Evolutionary conservation across 2,888 invertebrate genomes (phyloP).

Genomic region (Pachycephus smyrnensis): DNA sequence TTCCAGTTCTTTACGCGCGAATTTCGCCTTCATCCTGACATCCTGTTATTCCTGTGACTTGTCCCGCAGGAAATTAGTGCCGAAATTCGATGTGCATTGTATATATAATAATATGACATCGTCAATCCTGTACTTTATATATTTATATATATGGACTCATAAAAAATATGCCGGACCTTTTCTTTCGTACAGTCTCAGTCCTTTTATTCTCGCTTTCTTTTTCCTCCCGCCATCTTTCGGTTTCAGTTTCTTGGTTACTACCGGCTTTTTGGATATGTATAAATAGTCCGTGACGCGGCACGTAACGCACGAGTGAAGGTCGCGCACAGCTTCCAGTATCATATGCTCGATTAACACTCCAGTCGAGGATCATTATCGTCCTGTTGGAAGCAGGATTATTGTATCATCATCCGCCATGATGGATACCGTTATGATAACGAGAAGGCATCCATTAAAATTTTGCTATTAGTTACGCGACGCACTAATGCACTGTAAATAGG

Average conservation of each 20-base stretch:
- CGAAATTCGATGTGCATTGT: too few relatives aligned
- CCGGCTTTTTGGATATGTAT: conserved; percentile 36
- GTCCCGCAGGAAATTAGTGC: too few relatives aligned
- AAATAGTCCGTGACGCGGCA: conserved; percentile 55
- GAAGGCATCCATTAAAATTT: too few relatives aligned
- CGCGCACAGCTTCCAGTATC: conserved; percentile 33
- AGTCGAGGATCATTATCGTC: neutral
- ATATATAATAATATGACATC: too few relatives aligned
- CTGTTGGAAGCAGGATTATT: too few relatives aligned
- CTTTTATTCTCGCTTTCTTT: conserved; percentile 7
- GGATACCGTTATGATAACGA: too few relatives aligned
- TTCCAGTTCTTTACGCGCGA: conserved; percentile 57
- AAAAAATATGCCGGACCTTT: conserved; percentile 3
- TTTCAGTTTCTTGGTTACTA: conserved; percentile 22
- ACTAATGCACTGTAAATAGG: too few relatives aligned
- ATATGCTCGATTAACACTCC: conserved; percentile 21
- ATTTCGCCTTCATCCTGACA: conserved; percentile 59
- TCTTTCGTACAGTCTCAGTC: conserved; percentile 4
- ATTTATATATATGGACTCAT: neutral
- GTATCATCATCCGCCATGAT: too few relatives aligned
- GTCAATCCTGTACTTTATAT: too few relatives aligned
- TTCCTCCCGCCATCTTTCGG: conserved; percentile 23
- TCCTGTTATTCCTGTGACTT: conserved; percentile 29
- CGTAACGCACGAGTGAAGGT: conserved; percentile 46
- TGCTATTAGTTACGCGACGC: too few relatives aligned